Conservation (phyloP, 2,797 vertebrate species). For the Pygocentrus nattereri region DNA sequence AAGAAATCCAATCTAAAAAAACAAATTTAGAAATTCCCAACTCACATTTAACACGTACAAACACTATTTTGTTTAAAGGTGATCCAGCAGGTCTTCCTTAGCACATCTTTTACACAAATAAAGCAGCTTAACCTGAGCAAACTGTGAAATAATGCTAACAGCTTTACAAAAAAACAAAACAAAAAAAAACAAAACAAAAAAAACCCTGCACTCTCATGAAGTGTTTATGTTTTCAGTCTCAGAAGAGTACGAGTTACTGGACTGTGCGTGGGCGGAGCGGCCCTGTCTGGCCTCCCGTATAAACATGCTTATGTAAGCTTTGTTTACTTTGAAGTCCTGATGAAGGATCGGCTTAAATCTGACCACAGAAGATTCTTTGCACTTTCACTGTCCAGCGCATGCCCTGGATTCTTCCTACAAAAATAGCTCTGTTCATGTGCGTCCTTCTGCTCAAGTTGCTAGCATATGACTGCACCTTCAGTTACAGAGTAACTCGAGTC, state of each 20-base stretch:
- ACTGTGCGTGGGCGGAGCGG: background rate
- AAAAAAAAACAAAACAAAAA: background rate
- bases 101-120: no score
- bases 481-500: constrained; percentile 50
- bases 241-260: background rate
- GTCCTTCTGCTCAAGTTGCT: constrained; percentile 70
- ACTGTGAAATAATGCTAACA: no score
- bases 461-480: constrained; percentile 65
- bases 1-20: no score
- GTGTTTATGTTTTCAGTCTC: background rate
- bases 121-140: no score
- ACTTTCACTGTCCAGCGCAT: constrained; percentile 69
- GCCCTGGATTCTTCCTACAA: constrained; percentile 72
- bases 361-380: constrained; percentile 61
- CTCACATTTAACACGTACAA: no score
- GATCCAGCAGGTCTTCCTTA: no score
- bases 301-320: constrained; percentile 67
- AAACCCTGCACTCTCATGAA: no score
- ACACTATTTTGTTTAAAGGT: no score
- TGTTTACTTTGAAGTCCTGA: constrained; percentile 64
- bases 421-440: constrained; percentile 77
- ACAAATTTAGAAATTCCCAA: no score
- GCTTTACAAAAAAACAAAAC: background rate
- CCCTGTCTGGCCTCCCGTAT: constrained; percentile 31
- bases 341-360: constrained; percentile 69